Conservation (phyloP, 2,797 vertebrate species). For the Dipus sagitta region DNA sequence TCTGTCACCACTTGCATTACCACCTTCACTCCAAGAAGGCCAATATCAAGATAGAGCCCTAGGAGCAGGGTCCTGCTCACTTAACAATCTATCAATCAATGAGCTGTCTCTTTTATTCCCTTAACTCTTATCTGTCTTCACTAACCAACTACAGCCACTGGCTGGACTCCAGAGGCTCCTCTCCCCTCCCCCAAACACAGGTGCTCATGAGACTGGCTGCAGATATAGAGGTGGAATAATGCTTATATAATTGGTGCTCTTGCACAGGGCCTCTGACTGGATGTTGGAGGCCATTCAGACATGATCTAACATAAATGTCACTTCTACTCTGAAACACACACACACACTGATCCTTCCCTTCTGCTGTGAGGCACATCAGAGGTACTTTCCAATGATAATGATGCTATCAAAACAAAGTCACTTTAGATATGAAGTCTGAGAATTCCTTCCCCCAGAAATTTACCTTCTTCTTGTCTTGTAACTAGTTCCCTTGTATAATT, state of each 20-base stretch:
- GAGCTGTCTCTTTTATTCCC: conserved; percentile 48
- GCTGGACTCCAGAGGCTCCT: conserved; percentile 17
- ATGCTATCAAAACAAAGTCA: conserved; percentile 71
- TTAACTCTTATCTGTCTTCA: conserved; percentile 71
- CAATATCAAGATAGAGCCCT: conserved; percentile 74
- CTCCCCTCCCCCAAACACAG: neutral
- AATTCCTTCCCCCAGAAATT: neutral
- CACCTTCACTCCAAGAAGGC: conserved; percentile 28
- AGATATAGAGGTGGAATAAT: neutral
- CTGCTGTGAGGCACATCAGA: neutral
- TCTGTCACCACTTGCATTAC: conserved; percentile 71
- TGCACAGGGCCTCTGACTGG: neutral
- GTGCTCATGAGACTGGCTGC: neutral
- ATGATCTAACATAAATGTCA: conserved; percentile 62
- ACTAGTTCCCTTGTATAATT: conserved; percentile 13
- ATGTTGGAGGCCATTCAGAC: neutral
- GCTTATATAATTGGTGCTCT: neutral
- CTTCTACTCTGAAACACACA: conserved; percentile 57
- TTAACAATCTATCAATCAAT: conserved; percentile 69
- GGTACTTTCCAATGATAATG: neutral
- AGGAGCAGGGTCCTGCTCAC: conserved; percentile 65
- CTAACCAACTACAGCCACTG: neutral
- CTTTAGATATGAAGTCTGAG: conserved; percentile 2
- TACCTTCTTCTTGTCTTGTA: neutral
- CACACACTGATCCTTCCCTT: neutral